Evolutionary conservation across 2,113 vertebrate genomes (phyloP).

Genomic region (Lepisosteus osseus): DNA sequence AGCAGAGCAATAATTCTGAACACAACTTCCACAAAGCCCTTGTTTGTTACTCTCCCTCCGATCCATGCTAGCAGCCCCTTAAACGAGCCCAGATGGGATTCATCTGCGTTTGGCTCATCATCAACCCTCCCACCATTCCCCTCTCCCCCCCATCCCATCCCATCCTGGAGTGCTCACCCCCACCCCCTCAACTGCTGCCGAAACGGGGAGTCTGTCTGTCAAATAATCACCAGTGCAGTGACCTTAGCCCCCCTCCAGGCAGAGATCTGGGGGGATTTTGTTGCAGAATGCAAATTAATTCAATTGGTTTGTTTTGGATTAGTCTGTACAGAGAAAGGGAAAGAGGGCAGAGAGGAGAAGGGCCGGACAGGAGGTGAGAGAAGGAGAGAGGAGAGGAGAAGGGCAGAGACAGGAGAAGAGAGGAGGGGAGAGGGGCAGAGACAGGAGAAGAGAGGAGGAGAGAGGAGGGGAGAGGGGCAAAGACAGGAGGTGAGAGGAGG

Average conservation of each 20-base stretch:
- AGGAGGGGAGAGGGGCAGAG: neutral
- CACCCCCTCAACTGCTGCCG: neutral
- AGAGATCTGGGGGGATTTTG: slow-evolving; percentile 1
- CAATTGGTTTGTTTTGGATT: slow-evolving; percentile 19
- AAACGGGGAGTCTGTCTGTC: slow-evolving; percentile 1
- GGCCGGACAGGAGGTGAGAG: no score
- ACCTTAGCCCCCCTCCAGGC: neutral
- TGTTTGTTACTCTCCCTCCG: slow-evolving; percentile 26
- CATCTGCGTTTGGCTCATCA: slow-evolving; percentile 28
- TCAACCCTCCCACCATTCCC: neutral
- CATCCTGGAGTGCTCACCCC: slow-evolving; percentile 9
- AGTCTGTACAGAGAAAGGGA: slow-evolving; percentile 13
- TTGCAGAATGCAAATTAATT: slow-evolving; percentile 25
- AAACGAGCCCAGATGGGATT: slow-evolving; percentile 42
- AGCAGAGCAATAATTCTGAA: slow-evolving; percentile 11
- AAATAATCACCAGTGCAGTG: slow-evolving; percentile 2
- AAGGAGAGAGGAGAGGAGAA: slow-evolving; percentile 1
- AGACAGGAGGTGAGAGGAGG: neutral
- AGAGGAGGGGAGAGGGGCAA: neutral
- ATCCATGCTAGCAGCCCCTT: slow-evolving; percentile 27
- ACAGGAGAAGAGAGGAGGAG: neutral
- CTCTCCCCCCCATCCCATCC: neutral
- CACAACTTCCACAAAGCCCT: slow-evolving; percentile 30
- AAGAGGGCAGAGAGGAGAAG: neutral
- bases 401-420: slow-evolving; percentile 9